phyloP scores from a whole-genome alignment of 92 coral and sea anemone genomes.

The Metridium senile region DNA sequence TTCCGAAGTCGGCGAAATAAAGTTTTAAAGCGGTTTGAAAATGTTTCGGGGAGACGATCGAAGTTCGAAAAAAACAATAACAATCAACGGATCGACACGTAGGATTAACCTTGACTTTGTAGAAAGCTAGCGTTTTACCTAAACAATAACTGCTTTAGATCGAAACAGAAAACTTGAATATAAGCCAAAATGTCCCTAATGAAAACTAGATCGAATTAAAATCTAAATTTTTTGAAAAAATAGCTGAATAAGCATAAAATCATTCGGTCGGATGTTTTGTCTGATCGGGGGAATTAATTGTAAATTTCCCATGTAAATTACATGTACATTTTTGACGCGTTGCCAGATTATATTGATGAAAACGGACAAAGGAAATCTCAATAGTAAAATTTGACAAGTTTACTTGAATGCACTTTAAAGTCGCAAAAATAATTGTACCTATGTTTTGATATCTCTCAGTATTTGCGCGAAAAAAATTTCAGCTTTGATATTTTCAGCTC shows the following conservation, averaged over 20 bases:
- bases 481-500: no score
- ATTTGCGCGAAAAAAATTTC: no score
- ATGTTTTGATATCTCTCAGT: neutral
- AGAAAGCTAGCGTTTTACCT: neutral
- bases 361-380: neutral
- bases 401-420: neutral
- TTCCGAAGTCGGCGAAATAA: no score
- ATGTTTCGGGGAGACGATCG: no score
- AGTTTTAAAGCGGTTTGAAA: no score
- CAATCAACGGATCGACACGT: neutral
- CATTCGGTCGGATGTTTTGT: neutral
- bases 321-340: neutral
- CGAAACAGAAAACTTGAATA: neutral
- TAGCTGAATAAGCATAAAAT: neutral
- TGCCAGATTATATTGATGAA: neutral
- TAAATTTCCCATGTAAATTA: neutral
- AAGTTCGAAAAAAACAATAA: neutral
- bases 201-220: neutral
- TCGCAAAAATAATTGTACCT: neutral
- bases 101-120: slow-evolving; percentile 1
- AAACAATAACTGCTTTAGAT: no score
- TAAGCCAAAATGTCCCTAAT: neutral
- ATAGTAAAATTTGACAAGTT: neutral
- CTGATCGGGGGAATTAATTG: neutral
- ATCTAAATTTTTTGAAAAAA: neutral